These are phyloP conservation scores for Apostichopus japonicus DNA, from an alignment of 35 echinoderm and acorn worm species.

Conservation along the genomic window DNA sequence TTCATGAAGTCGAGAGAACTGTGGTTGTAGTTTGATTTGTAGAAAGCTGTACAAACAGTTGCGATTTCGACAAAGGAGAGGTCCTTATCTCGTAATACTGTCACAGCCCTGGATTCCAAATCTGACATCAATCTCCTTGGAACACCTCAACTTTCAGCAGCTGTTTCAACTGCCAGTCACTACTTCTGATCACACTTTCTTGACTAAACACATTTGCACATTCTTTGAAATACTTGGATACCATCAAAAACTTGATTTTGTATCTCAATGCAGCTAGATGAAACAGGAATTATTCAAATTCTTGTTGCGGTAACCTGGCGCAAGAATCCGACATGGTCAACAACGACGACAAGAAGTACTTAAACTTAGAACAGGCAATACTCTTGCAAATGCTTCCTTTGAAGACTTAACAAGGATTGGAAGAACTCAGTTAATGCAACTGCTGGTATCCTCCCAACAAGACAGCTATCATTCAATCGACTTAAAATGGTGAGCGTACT, in stretches of 20 bases:
- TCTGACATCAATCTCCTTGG: conserved; percentile 16
- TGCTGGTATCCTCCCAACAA: neutral
- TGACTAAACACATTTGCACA: conserved; percentile 29
- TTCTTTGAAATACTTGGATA: neutral
- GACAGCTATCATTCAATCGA: neutral
- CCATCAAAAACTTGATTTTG: conserved; percentile 36
- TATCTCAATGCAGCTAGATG: conserved; percentile 52
- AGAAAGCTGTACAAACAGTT: conserved; percentile 74
- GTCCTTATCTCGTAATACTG: conserved; percentile 5
- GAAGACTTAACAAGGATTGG: conserved; percentile 6
- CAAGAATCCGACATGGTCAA: conserved; percentile 33
- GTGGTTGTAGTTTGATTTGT: conserved; percentile 65
- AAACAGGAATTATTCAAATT: conserved; percentile 56
- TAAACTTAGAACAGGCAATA: conserved; percentile 44
- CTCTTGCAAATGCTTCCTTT: conserved; percentile 33
- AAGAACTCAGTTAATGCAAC: conserved; percentile 7
- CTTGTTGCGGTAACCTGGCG: neutral
- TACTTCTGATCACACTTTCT: conserved; percentile 54
- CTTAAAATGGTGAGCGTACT: conserved; percentile 3
- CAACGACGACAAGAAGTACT: conserved; percentile 26
- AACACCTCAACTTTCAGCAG: conserved; percentile 32
- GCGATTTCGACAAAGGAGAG: conserved; percentile 67
- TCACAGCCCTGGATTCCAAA: conserved; percentile 39
- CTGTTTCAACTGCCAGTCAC: conserved; percentile 28
- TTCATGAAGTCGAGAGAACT: conserved; percentile 43